Conservation (phyloP, 2,113 vertebrate species). For the Sander lucioperca region DNA sequence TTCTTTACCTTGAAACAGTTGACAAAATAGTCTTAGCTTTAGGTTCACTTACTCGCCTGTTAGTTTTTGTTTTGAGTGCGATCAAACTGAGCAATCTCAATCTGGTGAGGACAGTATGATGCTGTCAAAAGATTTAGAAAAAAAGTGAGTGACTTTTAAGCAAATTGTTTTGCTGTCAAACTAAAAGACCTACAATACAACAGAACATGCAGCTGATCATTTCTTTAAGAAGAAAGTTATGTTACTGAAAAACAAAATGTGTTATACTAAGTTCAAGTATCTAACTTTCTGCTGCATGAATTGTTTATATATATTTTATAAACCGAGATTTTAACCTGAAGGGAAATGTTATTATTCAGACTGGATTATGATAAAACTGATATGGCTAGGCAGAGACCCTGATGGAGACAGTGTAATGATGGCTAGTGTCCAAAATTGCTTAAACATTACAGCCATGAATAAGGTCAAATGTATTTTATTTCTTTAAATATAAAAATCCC, state of each 20-base stretch:
- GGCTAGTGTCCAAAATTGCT: background rate
- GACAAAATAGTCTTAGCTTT: background rate
- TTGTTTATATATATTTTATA: too few relatives aligned
- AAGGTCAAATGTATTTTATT: conserved; percentile 79
- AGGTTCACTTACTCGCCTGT: background rate
- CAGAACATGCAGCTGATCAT: background rate
- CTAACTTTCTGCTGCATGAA: background rate
- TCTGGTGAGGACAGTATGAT: background rate
- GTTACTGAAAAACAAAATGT: background rate
- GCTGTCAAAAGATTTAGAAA: background rate
- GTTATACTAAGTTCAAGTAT: background rate
- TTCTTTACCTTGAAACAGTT: background rate
- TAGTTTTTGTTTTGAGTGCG: background rate
- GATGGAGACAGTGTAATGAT: background rate
- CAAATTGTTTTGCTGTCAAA: too few relatives aligned
- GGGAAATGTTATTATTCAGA: background rate
- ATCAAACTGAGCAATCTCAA: background rate
- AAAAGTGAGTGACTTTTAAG: background rate
- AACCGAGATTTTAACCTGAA: background rate
- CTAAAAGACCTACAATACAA: background rate
- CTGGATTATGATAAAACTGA: background rate
- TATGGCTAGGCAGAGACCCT: background rate
- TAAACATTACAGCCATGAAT: conserved; percentile 16
- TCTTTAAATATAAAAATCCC: conserved; percentile 83
- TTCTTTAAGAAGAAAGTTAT: background rate